Conservation (phyloP, 2,113 vertebrate species). For the Daubentonia madagascariensis region DNA sequence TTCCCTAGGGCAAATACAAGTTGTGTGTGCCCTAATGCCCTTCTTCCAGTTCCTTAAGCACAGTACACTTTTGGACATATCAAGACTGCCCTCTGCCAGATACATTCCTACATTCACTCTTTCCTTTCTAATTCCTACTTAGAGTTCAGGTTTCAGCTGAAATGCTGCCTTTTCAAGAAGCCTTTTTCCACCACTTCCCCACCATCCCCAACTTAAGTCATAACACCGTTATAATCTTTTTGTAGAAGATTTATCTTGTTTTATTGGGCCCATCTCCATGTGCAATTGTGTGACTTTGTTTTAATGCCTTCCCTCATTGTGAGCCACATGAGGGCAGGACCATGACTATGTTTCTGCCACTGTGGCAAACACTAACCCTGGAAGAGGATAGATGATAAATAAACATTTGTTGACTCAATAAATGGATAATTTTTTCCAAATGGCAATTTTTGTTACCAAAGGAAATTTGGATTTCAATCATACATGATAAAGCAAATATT, state of each 20-base stretch:
- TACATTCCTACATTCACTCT: not conserved
- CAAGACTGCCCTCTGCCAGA: not conserved
- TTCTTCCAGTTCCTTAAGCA: not conserved
- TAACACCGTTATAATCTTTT: not conserved
- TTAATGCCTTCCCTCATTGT: not conserved
- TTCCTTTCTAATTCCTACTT: not conserved
- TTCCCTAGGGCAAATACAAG: not conserved
- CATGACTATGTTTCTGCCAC: not conserved
- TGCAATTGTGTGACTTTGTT: not conserved
- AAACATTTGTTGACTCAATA: not conserved
- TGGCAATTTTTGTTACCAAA: not conserved
- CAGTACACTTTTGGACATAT: not conserved
- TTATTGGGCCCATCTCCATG: not conserved
- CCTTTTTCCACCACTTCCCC: not conserved
- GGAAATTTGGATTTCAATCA: not conserved
- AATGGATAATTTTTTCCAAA: not conserved
- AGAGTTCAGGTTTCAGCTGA: not conserved
- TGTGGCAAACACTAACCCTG: not conserved
- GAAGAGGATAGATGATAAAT: not conserved
- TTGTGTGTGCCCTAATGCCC: not conserved
- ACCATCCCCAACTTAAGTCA: not conserved
- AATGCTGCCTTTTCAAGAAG: not conserved
- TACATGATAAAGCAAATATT: not conserved
- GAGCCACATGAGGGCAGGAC: not conserved
- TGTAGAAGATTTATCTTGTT: not conserved